Conservation (phyloP, 2,797 vertebrate genomes). For the Gymnothorax reevesii region DNA sequence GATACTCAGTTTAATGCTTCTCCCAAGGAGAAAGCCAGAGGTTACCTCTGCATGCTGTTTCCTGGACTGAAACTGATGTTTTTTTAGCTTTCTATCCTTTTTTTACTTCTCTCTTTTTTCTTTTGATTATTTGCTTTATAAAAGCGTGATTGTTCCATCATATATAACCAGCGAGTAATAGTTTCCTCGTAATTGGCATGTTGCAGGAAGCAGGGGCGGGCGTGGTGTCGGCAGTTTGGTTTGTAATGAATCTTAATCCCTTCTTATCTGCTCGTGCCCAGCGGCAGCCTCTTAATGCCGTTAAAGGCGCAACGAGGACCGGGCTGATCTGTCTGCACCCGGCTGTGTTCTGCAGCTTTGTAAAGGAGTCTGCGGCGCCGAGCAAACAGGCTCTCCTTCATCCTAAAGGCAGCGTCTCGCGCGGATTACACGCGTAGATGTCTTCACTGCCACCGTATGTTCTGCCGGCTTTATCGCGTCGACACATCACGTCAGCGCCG, state of each 20-base stretch:
- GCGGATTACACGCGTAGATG: not conserved
- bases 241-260: slow-evolving; percentile 73
- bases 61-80: not conserved
- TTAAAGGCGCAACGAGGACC: slow-evolving; percentile 7
- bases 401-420: slow-evolving; percentile 34
- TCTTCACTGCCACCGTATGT: not conserved
- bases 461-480: not conserved
- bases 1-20: not conserved
- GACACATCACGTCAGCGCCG: not conserved
- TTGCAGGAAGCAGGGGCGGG: not conserved
- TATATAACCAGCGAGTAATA: slow-evolving; percentile 23
- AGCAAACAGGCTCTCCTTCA: slow-evolving; percentile 48
- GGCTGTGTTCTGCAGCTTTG: slow-evolving; percentile 31
- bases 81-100: too few relatives aligned
- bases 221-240: slow-evolving; percentile 56
- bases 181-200: slow-evolving; percentile 29
- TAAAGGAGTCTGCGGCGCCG: slow-evolving; percentile 50
- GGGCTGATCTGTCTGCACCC: not conserved
- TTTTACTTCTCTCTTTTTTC: too few relatives aligned
- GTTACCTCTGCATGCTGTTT: not conserved
- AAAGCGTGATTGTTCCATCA: slow-evolving; percentile 38
- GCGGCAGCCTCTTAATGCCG: slow-evolving; percentile 55
- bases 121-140: slow-evolving; percentile 40
- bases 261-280: slow-evolving; percentile 69
- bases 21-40: not conserved